phyloP scores from a whole-genome alignment of 2,113 vertebrate genomes.

The Cynoglossus semilaevis region DNA sequence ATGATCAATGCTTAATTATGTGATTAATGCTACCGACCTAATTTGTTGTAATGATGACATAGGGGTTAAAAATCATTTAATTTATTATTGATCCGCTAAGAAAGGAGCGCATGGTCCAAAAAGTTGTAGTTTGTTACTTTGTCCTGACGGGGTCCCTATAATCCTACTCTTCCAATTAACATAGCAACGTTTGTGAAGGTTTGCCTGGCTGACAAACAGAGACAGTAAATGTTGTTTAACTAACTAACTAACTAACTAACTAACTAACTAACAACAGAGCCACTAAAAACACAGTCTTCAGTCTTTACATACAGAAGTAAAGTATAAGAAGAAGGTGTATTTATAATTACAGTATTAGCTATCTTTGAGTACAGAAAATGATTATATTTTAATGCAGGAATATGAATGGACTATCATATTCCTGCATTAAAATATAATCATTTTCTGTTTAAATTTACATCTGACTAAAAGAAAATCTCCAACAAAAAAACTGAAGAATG shows the following conservation, averaged over 20 bases:
- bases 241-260: too few species aligned
- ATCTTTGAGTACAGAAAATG: too few species aligned
- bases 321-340: too few species aligned
- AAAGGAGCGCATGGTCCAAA: background rate
- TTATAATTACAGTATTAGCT: too few species aligned
- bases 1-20: too few species aligned
- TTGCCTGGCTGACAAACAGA: conserved; percentile 9
- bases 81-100: background rate
- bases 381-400: too few species aligned
- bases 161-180: conserved; percentile 19
- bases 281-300: too few species aligned
- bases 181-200: conserved; percentile 3
- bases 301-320: too few species aligned
- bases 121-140: conserved; percentile 43
- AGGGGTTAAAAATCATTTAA: background rate
- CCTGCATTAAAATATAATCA: conserved; percentile 18
- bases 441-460: conserved; percentile 50
- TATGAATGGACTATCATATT: too few species aligned
- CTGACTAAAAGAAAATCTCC: conserved; percentile 37
- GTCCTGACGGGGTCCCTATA: conserved; percentile 60
- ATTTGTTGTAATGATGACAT: too few species aligned
- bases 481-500: conserved; percentile 53
- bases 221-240: background rate
- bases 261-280: too few species aligned
- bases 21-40: too few species aligned